Conservation (phyloP, 2,888 invertebrate genomes). For the Drosophila pseudotakahashii region DNA sequence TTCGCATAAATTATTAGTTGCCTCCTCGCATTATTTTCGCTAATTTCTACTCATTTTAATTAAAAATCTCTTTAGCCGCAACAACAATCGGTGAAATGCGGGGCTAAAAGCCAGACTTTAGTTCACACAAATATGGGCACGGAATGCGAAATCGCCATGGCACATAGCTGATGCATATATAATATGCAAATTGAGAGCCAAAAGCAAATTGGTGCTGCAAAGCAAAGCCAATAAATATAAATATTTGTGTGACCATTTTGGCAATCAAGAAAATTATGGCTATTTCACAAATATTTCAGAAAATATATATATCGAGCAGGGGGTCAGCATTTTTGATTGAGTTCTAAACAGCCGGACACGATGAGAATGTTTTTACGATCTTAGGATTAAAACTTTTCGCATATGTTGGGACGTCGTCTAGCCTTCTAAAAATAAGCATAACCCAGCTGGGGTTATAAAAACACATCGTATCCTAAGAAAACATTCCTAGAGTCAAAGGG, state of each 20-base stretch:
- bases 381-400: too few relatives aligned
- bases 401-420: slow-evolving; percentile 3
- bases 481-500: slow-evolving; percentile 2
- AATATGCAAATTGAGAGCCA: slow-evolving; percentile 23
- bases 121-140: slow-evolving; percentile 23
- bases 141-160: slow-evolving; percentile 11
- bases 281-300: not conserved
- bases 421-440: slow-evolving; percentile 1
- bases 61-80: slow-evolving; percentile 41
- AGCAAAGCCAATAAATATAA: slow-evolving; percentile 7
- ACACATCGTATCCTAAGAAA: slow-evolving; percentile 8
- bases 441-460: not conserved
- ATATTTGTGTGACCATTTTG: slow-evolving; percentile 16
- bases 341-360: not conserved
- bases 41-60: slow-evolving; percentile 54
- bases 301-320: not conserved
- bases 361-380: not conserved
- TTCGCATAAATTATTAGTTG: slow-evolving; percentile 50
- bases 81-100: slow-evolving; percentile 26
- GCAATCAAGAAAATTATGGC: not conserved
- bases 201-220: slow-evolving; percentile 7
- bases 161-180: slow-evolving; percentile 11
- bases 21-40: slow-evolving; percentile 17
- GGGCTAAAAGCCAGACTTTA: slow-evolving; percentile 26
- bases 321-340: not conserved